Base-by-base conservation (phyloP, 2,797 vertebrate genomes). In the Apodemus agrarius region DNA sequence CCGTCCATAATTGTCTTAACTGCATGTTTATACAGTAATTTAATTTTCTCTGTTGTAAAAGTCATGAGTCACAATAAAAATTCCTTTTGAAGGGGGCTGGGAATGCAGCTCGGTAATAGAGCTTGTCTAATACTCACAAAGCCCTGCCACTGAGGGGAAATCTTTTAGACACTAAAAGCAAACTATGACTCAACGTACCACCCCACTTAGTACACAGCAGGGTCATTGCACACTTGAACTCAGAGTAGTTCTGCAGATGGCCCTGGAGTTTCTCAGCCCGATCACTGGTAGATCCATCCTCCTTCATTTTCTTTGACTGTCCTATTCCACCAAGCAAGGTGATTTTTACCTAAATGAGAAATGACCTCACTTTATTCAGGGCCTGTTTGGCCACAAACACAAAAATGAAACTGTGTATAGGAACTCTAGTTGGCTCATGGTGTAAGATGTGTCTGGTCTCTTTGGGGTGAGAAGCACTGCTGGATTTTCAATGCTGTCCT, bases 61-160 rank as follows among this genome's bases (percentile, higher is more conserved):
- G 61, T 76, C 91, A 88, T n/a, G 69, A 94, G 59, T 49, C 80
- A 83, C 31, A 91, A 79, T 78, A 91, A 61, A 94, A 88, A 65
- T 88, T 89, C n/a, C 72, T 89, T 54, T 57, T 46, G 76, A 40
- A 19, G 40, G 21, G 26, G 52, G 74, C 13, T 13, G 43, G 40
- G 34, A 16, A 22, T 72, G 13, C 59, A 69, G 46, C 26, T 65
- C 46, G 16, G n/a, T 9, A 9, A 83, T 37, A 59, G 37, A 78
- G 49, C 72, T 90, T 69, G 49, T 37, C 16, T 31, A 78, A n/a
- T 17, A 69, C 4, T 17, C 72, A 31, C 10, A 46, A 86, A 46
- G 59, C 43, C 26, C 63, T 19, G 46, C 40, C 31, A 59, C 54
- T 22, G 19, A 49, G n/a, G 37, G 72, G 43, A 12, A 76, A 76